Percentiles rank a stretch among this genome's conserved stretches.
phyloP scores from a whole-genome alignment of 2,888 invertebrate genomes.

The Amiota minor region DNA sequence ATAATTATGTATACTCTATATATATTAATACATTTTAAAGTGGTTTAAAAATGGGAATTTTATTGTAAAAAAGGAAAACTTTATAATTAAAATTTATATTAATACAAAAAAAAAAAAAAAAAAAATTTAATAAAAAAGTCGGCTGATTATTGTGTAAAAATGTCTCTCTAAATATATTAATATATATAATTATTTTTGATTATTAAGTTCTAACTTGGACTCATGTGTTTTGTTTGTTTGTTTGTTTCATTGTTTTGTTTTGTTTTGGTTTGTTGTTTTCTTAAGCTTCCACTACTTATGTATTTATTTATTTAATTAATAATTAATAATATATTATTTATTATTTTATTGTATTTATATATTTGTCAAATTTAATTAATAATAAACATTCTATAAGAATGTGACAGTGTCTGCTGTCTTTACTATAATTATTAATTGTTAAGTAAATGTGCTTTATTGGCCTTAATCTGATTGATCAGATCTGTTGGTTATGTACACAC shows the following conservation, averaged over 20 bases:
- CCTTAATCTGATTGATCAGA: no score
- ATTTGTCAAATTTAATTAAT: no score
- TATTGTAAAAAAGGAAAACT: constrained; percentile 31
- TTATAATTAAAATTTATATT: constrained; percentile 36
- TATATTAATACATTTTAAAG: constrained; percentile 22
- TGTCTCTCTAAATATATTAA: constrained; percentile 63
- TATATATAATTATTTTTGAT: constrained; percentile 51
- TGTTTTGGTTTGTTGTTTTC: constrained; percentile 43
- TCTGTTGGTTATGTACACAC: no score
- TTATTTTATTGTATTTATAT: no score
- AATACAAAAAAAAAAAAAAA: constrained; percentile 49
- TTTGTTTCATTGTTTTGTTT: constrained; percentile 45
- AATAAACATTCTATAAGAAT: no score
- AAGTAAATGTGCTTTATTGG: not conserved
- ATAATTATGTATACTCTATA: no score
- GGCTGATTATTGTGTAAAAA: constrained; percentile 54
- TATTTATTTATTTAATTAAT: constrained; percentile 32
- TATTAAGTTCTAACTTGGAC: constrained; percentile 67
- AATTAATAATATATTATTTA: no score
- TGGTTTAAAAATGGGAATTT: constrained; percentile 31
- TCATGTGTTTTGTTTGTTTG: constrained; percentile 57
- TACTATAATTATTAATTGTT: constrained; percentile 52
- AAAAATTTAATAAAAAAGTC: not conserved
- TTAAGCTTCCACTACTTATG: constrained; percentile 13
- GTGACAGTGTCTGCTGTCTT: constrained; percentile 3